These are phyloP conservation scores for Eubucco bourcierii DNA, from an alignment of 2,113 vertebrate genomes.

Conservation along the genomic window DNA sequence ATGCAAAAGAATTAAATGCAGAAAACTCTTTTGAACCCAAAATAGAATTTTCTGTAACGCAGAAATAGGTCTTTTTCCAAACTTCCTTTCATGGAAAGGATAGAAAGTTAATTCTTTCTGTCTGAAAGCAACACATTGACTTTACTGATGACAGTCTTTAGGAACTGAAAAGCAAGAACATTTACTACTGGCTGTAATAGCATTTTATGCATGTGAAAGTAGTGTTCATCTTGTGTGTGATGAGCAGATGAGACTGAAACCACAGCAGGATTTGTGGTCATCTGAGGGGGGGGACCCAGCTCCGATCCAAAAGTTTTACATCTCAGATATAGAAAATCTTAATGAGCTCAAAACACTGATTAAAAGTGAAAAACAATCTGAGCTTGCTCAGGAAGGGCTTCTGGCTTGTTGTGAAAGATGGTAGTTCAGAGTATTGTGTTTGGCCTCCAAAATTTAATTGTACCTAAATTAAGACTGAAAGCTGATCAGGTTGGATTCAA, in stretches of 20 bases:
- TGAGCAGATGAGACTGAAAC: neutral
- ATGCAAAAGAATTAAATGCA: slow-evolving; percentile 48
- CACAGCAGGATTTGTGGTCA: neutral
- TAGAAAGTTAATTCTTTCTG: slow-evolving; percentile 43
- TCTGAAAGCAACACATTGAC: slow-evolving; percentile 27
- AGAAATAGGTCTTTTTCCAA: slow-evolving; percentile 52
- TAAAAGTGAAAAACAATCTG: neutral
- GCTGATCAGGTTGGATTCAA: slow-evolving; percentile 25
- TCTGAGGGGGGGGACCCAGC: neutral
- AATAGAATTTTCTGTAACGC: slow-evolving; percentile 56
- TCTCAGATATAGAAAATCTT: neutral
- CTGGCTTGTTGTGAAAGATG: neutral
- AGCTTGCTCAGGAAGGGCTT: neutral
- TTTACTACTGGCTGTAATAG: neutral
- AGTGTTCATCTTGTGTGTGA: fast-evolving
- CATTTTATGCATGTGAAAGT: neutral
- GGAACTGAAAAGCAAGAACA: neutral
- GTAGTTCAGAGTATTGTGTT: neutral
- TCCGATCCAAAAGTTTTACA: neutral
- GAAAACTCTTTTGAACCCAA: slow-evolving; percentile 48
- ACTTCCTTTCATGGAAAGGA: slow-evolving; percentile 38
- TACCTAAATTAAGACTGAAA: slow-evolving; percentile 39
- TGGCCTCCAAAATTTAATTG: slow-evolving; percentile 32
- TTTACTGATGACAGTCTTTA: neutral
- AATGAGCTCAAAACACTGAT: neutral